Percentiles rank a stretch among this genome's conserved stretches.
phyloP scores from a whole-genome alignment of 2,888 invertebrate genomes.

The Heliconius aoede region DNA sequence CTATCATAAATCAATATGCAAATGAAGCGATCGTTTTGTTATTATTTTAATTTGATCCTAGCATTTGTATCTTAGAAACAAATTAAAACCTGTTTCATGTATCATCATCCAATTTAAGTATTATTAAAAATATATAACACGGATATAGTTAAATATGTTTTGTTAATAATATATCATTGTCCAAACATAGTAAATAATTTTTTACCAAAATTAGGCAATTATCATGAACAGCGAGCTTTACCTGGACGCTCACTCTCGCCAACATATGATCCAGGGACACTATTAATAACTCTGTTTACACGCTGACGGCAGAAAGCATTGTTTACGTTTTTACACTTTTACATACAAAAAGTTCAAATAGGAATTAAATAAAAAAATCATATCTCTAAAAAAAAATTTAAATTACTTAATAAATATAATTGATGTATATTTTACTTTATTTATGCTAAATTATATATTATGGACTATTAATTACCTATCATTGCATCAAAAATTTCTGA shows the following conservation, averaged over 20 bases:
- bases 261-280: conserved; percentile 62
- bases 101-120: neutral
- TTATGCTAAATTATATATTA: neutral
- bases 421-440: neutral
- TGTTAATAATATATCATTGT: neutral
- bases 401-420: neutral
- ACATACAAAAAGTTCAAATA: conserved; percentile 30
- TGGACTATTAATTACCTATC: neutral
- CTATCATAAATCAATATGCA: neutral
- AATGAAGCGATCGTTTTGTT: neutral
- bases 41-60: neutral
- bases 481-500: neutral
- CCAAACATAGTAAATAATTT: neutral
- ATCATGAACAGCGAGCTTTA: conserved; percentile 52
- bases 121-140: conserved; percentile 35
- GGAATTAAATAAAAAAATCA: conserved; percentile 27
- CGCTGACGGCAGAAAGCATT: conserved; percentile 70
- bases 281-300: conserved; percentile 78
- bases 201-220: conserved; percentile 39
- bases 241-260: conserved; percentile 45
- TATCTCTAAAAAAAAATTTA: neutral
- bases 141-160: neutral
- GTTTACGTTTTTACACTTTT: conserved; percentile 65
- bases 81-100: conserved; percentile 46
- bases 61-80: neutral